Evolutionary conservation across 2,113 vertebrate genomes (phyloP).

Genomic region (Petrocephalus microphthalmus): DNA sequence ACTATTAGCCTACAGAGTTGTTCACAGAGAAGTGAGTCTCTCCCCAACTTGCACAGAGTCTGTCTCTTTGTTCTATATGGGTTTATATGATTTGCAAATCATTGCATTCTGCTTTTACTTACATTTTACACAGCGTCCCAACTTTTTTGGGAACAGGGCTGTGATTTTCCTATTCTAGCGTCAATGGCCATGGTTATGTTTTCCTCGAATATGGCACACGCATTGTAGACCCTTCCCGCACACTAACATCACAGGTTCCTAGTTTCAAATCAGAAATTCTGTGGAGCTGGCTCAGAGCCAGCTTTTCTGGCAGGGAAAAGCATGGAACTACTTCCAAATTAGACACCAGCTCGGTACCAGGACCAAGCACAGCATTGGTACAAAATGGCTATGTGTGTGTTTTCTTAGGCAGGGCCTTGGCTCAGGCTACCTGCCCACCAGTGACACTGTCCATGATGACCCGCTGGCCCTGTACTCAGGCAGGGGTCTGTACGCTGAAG

Average conservation of each 20-base stretch:
- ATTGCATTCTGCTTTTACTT: no score
- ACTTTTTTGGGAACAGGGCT: no score
- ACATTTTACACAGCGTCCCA: no score
- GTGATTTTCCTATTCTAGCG: neutral
- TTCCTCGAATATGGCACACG: neutral
- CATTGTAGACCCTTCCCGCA: neutral
- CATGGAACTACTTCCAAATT: neutral
- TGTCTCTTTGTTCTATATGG: no score
- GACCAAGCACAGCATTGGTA: neutral
- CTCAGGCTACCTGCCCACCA: constrained; percentile 65
- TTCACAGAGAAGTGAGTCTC: no score
- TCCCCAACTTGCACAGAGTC: no score
- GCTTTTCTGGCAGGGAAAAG: neutral
- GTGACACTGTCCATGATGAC: constrained; percentile 60
- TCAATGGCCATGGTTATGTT: neutral
- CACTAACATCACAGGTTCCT: neutral
- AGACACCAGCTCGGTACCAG: neutral
- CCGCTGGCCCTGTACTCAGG: constrained; percentile 69
- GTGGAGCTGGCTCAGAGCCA: neutral
- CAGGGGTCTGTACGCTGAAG: constrained; percentile 75
- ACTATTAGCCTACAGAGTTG: no score
- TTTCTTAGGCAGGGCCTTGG: constrained; percentile 67
- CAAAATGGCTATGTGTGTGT: neutral
- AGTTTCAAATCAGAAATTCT: neutral
- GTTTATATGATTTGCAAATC: no score